These are phyloP conservation scores for Aleiodes leptofemur DNA, from an alignment of 2,888 invertebrate genomes.

Conservation along the genomic window DNA sequence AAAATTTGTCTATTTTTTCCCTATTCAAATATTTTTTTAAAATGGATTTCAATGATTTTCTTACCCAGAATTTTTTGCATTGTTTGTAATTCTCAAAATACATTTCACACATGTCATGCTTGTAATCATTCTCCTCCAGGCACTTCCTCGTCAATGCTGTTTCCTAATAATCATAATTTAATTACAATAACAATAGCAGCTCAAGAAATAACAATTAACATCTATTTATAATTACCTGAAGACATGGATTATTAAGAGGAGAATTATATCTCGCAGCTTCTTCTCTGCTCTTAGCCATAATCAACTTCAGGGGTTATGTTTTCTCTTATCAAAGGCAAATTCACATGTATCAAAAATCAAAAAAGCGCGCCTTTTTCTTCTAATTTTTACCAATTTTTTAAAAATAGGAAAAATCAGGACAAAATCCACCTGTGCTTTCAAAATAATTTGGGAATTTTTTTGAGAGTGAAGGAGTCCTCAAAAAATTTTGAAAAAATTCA, in stretches of 20 bases:
- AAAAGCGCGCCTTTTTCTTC: too few relatives aligned
- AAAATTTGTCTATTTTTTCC: neutral
- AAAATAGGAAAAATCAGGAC: too few relatives aligned
- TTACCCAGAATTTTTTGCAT: conserved; percentile 91
- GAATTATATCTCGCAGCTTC: neutral
- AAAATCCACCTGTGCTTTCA: too few relatives aligned
- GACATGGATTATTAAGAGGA: conserved; percentile 75
- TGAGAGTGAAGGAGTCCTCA: neutral
- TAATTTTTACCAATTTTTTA: too few relatives aligned
- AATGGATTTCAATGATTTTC: neutral
- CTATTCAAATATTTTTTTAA: neutral
- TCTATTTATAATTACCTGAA: conserved; percentile 63
- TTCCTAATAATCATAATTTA: conserved; percentile 78
- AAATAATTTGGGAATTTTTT: too few relatives aligned
- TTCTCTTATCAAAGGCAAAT: neutral
- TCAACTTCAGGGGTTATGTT: conserved; percentile 43
- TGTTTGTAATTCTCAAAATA: conserved; percentile 87
- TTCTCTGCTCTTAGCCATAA: neutral
- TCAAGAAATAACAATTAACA: neutral
- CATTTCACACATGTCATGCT: conserved; percentile 80
- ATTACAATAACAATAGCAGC: neutral
- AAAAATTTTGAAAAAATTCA: neutral
- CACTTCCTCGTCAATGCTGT: conserved; percentile 84
- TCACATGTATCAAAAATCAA: too few relatives aligned
- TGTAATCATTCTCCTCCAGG: conserved; percentile 82